Conservation (phyloP, 2,888 invertebrate species). For the Leuctra nigra region DNA sequence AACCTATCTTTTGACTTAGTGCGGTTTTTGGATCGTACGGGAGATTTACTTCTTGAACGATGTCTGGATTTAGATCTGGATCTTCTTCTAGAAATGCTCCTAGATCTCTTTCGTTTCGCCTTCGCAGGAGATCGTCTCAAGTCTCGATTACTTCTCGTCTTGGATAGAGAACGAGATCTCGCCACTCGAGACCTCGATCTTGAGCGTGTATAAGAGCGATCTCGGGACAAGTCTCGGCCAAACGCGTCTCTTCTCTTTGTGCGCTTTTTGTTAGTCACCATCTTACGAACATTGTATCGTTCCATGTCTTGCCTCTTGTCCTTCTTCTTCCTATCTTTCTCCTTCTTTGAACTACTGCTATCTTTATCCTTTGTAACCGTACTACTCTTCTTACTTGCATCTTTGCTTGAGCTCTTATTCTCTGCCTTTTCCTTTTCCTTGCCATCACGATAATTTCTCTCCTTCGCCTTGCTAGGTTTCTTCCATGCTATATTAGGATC, state of each 20-base stretch:
- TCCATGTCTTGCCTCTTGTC: conserved; percentile 71
- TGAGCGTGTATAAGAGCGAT: conserved; percentile 37
- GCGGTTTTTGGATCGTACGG: conserved; percentile 36
- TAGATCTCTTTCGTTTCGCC: conserved; percentile 34
- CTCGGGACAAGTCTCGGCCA: conserved; percentile 61
- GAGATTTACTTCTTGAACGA: conserved; percentile 39
- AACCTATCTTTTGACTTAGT: conserved; percentile 30
- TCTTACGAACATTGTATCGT: conserved; percentile 73
- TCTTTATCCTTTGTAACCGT: conserved; percentile 37
- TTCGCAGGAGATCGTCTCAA: conserved; percentile 30
- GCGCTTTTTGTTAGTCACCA: conserved; percentile 59
- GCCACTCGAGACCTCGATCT: conserved; percentile 32
- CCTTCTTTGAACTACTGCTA: conserved; percentile 36
- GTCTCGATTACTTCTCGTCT: conserved; percentile 33
- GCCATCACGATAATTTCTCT: conserved; percentile 60
- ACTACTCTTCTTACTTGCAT: conserved; percentile 35
- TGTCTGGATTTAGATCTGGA: conserved; percentile 37
- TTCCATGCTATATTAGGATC: conserved; percentile 57
- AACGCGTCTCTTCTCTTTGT: conserved; percentile 63
- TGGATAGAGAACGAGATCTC: conserved; percentile 35
- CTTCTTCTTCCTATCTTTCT: conserved; percentile 40
- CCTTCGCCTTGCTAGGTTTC: conserved; percentile 71
- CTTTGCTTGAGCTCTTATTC: conserved; percentile 42
- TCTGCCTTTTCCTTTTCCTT: conserved; percentile 46
- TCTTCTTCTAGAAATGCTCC: conserved; percentile 32